Evolutionary conservation across 2,888 invertebrate species (phyloP).

Genomic region (Charanyca ferruginea): DNA sequence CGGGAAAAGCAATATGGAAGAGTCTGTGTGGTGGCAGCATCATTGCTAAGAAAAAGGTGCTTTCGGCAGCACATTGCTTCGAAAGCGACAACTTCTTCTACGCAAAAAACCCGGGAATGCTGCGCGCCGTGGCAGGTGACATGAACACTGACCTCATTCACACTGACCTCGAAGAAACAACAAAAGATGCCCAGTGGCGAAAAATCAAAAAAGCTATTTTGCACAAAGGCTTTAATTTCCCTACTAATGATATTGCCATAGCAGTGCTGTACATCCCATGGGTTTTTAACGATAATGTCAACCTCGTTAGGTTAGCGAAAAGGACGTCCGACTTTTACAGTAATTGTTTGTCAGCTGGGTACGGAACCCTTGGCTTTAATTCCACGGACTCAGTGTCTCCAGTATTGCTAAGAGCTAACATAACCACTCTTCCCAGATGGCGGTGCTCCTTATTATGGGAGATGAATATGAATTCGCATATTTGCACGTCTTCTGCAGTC

Average conservation of each 20-base stretch:
- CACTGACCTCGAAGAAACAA: slow-evolving; percentile 65
- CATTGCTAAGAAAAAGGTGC: slow-evolving; percentile 68
- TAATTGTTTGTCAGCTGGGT: slow-evolving; percentile 75
- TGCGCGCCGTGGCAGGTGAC: slow-evolving; percentile 77
- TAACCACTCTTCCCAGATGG: slow-evolving; percentile 68
- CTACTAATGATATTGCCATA: slow-evolving; percentile 76
- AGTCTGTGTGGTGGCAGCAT: slow-evolving; percentile 83
- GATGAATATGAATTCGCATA: slow-evolving; percentile 69
- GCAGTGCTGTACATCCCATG: slow-evolving; percentile 65
- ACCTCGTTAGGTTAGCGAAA: slow-evolving; percentile 63
- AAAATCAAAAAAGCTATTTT: slow-evolving; percentile 14
- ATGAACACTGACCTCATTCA: slow-evolving; percentile 67
- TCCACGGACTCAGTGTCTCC: slow-evolving; percentile 52
- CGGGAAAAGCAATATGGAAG: slow-evolving; percentile 66
- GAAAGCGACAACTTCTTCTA: slow-evolving; percentile 75
- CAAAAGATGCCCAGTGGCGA: slow-evolving; percentile 47
- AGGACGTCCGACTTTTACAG: slow-evolving; percentile 66
- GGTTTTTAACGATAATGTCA: slow-evolving; percentile 66
- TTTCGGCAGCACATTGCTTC: slow-evolving; percentile 85
- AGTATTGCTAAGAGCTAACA: slow-evolving; percentile 70
- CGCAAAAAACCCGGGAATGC: slow-evolving; percentile 53
- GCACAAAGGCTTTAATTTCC: slow-evolving; percentile 46
- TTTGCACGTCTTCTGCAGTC: slow-evolving; percentile 54
- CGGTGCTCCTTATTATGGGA: slow-evolving; percentile 77
- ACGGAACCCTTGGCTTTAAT: slow-evolving; percentile 67